A percentile compares a stretch with the other conserved stretches of the same genome.
phyloP scores from a whole-genome alignment of 64 coral and sea anemone species.

The Montipora foliosa region DNA sequence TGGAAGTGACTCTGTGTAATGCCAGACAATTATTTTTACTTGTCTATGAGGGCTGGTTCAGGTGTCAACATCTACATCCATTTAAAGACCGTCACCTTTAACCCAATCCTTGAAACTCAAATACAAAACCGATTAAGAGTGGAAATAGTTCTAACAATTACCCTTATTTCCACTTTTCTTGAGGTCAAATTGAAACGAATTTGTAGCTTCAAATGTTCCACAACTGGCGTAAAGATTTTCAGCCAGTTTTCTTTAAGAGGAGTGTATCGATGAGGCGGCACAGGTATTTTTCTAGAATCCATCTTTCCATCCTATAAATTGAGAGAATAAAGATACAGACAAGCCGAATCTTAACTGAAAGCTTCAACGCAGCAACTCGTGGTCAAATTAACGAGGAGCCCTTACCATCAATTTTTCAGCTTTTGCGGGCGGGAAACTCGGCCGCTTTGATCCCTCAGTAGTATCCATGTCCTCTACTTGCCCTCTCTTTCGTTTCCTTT shows the following conservation, averaged over 20 bases:
- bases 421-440: slow-evolving; percentile 92
- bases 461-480: slow-evolving; percentile 90
- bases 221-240: slow-evolving; percentile 93
- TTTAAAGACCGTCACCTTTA: too few relatives aligned
- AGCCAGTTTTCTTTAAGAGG: slow-evolving; percentile 98
- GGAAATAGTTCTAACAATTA: slow-evolving; percentile 1
- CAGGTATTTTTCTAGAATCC: slow-evolving; percentile 93
- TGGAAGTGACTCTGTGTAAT: too few relatives aligned
- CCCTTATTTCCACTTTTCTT: slow-evolving; percentile 95
- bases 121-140: too few relatives aligned
- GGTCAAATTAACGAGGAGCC: neutral
- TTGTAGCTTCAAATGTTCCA: slow-evolving; percentile 95
- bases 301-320: slow-evolving; percentile 79
- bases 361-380: neutral
- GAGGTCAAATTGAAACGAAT: slow-evolving; percentile 95
- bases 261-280: slow-evolving; percentile 91
- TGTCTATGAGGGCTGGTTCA: too few relatives aligned
- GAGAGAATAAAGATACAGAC: neutral
- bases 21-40: too few relatives aligned
- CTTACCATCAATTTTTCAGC: slow-evolving; percentile 86
- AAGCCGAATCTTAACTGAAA: neutral
- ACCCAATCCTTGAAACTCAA: too few relatives aligned
- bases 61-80: too few relatives aligned
- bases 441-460: slow-evolving; percentile 50
- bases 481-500: slow-evolving; percentile 90